Evolutionary conservation across 2,113 vertebrate genomes (phyloP), one percentile per base, ranked within the genome.

Genomic region (Hepsetus odoe): DNA sequence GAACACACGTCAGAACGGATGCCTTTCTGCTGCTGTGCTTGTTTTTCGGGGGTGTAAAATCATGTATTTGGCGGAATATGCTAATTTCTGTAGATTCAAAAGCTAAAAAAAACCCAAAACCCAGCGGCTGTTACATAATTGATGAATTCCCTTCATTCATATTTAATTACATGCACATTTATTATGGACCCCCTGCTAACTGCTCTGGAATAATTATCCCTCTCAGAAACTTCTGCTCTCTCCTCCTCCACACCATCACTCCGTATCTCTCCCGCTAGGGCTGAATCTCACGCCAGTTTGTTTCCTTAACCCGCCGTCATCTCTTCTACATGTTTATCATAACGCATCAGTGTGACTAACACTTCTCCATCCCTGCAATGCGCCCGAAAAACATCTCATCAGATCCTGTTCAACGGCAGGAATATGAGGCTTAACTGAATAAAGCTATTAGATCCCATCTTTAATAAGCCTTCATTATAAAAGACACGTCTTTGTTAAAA

Each of bases 121-220:
- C 7, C 42, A 18, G 4, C 14, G 40, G 22, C 49, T 70, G 30
- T 46, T 46, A 53, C n/a, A 40, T 33, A 38, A 70, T 13, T 24
- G 53, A 77, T 14, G 24, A 24, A 18, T 24, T 71, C 66, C 42
- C 61, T 16, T 73, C 46, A 56, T 73, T 14, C 16, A 66, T 46
- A 74, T 49, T 74, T 80, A 44, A 72, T 62, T 26, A 46, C 30
- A 0, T 10, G 5, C 40, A 18, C 58, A 53, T 55, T 62, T 28
- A 71, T 71, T 78, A 32, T 32, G n/a, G 44, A 28, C 18, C 18
- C 24, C 7, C 14, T 35, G 16, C 40, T 74, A 46, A 46, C 26
- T 13, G 44, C 59, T 35, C 9, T 10, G 8, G 51, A 67, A 67
- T 56, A 28, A 40, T 68, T 8, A 13, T 44, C 59, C 38, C 44